A percentile compares a stretch with the other conserved stretches of the same genome.
Evolutionary conservation across 2,888 invertebrate genomes (phyloP).

Genomic region (Sinhomidia bicolor): DNA sequence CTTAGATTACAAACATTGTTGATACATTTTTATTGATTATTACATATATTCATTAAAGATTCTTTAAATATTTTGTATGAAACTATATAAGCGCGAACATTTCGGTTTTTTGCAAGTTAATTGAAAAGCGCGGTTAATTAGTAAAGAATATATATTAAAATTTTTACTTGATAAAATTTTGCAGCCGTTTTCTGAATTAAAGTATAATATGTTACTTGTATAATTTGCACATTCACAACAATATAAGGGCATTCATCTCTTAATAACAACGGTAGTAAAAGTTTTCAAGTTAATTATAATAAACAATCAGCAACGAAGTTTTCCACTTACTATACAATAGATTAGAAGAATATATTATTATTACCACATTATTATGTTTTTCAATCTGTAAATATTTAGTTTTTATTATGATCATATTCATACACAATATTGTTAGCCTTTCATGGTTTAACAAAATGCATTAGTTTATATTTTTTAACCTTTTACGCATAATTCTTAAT

Average conservation of each 20-base stretch:
- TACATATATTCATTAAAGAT: background rate
- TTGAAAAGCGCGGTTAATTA: slow-evolving; percentile 46
- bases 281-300: background rate
- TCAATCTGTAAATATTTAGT: too few species aligned
- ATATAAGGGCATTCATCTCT: too few species aligned
- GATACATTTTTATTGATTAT: background rate
- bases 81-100: slow-evolving; percentile 57
- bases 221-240: background rate
- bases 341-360: background rate
- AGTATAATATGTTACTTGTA: too few species aligned
- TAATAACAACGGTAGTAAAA: too few species aligned
- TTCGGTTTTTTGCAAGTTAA: slow-evolving; percentile 42
- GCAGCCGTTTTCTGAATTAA: too few species aligned
- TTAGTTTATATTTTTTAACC: too few species aligned
- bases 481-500: background rate
- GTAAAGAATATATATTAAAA: background rate
- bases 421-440: too few species aligned
- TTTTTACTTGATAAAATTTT: background rate
- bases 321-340: background rate
- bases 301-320: background rate
- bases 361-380: background rate
- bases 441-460: too few species aligned
- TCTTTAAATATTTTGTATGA: slow-evolving; percentile 35
- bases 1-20: too few species aligned
- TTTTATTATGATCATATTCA: too few species aligned